Conservation (phyloP, 2,113 vertebrate genomes). For the Brachypodius melanocephalos region DNA sequence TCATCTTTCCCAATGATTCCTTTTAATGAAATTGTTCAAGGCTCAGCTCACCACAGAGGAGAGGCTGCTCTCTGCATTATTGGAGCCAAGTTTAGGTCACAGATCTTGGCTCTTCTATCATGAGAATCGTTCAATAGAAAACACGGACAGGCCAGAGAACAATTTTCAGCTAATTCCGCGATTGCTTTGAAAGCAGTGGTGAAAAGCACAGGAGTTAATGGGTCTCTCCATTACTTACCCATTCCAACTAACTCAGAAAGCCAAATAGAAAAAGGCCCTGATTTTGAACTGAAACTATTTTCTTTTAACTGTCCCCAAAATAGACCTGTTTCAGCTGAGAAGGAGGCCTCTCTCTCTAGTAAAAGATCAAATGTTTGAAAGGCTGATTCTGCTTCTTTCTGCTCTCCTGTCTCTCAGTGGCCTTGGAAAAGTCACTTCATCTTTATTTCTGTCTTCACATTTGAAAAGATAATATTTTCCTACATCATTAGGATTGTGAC, state of each 20-base stretch:
- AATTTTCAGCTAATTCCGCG: slow-evolving; percentile 48
- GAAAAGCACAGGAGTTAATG: slow-evolving; percentile 39
- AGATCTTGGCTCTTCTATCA: slow-evolving; percentile 1
- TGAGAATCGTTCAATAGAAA: slow-evolving; percentile 29
- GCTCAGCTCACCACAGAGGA: slow-evolving; percentile 39
- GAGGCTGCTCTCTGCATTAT: not conserved
- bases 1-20: slow-evolving; percentile 33
- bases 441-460: slow-evolving; percentile 7
- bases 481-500: not conserved
- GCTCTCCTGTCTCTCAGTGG: not conserved
- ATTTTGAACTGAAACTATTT: not conserved
- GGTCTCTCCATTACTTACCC: slow-evolving; percentile 47
- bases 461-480: not conserved
- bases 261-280: not conserved
- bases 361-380: not conserved
- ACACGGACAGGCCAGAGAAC: not conserved
- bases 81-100: slow-evolving; percentile 12
- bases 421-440: slow-evolving; percentile 9
- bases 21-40: slow-evolving; percentile 56
- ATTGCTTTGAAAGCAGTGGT: slow-evolving; percentile 17
- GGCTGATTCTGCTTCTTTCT: not conserved
- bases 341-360: not conserved
- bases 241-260: not conserved
- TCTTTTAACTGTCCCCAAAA: not conserved
- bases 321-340: not conserved